Evolutionary conservation across 2,797 vertebrate genomes (phyloP), one percentile per base, ranked within the genome.

Genomic region (Oreochromis grahami): DNA sequence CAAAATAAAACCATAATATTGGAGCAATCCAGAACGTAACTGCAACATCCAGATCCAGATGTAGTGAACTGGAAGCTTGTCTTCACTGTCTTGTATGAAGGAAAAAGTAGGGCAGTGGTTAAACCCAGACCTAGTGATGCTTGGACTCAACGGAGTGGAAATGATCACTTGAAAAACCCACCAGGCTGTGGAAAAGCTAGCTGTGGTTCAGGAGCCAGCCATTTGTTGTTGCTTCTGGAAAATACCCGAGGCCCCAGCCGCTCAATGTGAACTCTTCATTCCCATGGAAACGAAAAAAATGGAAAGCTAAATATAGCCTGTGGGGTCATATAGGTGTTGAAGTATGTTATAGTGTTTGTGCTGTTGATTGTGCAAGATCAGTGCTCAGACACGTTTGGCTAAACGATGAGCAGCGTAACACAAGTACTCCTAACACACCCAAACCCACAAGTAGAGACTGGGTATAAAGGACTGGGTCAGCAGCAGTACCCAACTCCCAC

Each of bases 271-370:
- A 85, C 88, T 88, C 91, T 55, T 68, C 90, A 91, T 95, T 92
- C 92, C 94, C 94, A 94, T 94, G 94, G 94, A 94, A 94, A 95
- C 93, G 80, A 90, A 93, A 87, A 79, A 74, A 77, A 89, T 76
- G 86, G 81, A 56, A 84, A 15, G 79, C 91, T 94, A 93, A 93
- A 93, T 91, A 90, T 94, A 91, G 90, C 86, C 83, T 41, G 68
- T 77, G 80, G 90, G 83, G 84, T 85, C 78, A 86, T 77, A 29
- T 77, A 85, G 84, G 55, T 63, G 26, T 45, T 81, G 53, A 72
- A 83, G 36, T 84, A 32, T 81, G 43, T 91, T 76, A 50, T 58
- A 74, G 60, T 48, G 77, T 85, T 77, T 78, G 53, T 63, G 24
- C 52, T 53, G 36, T 78, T 89, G 83, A 85, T 91, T 86, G 65